A percentile compares a stretch with the other conserved stretches of the same genome.
Evolutionary conservation across 2,113 vertebrate genomes (phyloP).

Genomic region (Aramus guarauna): DNA sequence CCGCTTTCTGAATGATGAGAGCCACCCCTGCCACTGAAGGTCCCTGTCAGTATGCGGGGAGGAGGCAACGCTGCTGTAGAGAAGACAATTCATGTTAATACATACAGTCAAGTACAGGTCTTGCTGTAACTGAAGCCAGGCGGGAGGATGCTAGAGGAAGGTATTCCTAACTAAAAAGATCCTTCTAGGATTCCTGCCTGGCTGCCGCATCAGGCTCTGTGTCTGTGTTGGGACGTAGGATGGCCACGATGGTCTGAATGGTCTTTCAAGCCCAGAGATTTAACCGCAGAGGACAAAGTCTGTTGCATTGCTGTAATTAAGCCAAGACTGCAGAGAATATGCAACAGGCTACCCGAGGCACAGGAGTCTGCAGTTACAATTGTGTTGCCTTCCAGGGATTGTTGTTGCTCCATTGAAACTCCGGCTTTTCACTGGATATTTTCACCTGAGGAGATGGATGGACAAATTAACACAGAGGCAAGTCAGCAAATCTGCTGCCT

Average conservation of each 20-base stretch:
- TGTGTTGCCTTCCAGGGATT: not conserved
- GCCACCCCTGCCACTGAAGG: too few species aligned
- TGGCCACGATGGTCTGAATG: not conserved
- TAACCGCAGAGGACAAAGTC: not conserved
- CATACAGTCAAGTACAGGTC: not conserved
- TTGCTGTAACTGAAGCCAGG: not conserved
- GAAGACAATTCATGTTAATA: not conserved
- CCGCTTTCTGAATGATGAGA: not conserved
- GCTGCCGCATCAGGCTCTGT: not conserved
- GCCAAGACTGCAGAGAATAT: not conserved
- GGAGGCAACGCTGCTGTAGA: not conserved
- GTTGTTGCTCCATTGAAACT: not conserved
- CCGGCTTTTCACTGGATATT: not conserved
- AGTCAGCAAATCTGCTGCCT: not conserved
- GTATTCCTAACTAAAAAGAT: not conserved
- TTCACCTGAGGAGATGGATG: not conserved
- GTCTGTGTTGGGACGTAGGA: not conserved
- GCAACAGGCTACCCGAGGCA: not conserved
- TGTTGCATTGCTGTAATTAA: not conserved
- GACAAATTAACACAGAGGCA: not conserved
- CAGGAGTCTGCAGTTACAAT: rapidly evolving
- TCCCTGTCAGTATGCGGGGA: not conserved
- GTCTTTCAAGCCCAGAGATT: not conserved
- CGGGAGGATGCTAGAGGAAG: not conserved
- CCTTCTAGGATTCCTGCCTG: not conserved